Evolutionary conservation across 2,113 vertebrate species (phyloP).

Genomic region (Spermophilus dauricus): DNA sequence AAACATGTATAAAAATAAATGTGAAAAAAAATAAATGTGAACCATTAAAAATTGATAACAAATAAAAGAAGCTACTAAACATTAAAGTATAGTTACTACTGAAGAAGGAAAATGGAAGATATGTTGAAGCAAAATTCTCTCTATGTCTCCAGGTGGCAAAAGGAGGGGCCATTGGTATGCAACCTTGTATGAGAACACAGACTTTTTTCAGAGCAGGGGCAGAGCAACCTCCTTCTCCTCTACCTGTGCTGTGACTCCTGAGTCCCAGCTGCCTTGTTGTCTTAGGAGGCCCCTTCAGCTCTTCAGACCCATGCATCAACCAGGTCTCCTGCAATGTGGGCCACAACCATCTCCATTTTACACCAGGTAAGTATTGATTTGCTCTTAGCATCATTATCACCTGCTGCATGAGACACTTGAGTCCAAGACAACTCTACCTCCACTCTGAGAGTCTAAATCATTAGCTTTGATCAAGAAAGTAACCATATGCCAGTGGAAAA

Average conservation of each 20-base stretch:
- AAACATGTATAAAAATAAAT: slow-evolving; percentile 27
- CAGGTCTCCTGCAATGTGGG: neutral
- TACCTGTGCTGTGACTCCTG: neutral
- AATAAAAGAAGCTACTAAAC: neutral
- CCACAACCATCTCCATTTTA: neutral
- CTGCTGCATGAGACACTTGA: neutral
- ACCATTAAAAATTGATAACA: neutral
- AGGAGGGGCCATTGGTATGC: rapidly evolving
- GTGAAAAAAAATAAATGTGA: neutral
- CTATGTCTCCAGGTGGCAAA: neutral
- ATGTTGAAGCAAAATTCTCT: neutral
- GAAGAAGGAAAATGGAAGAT: neutral
- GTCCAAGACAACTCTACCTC: neutral
- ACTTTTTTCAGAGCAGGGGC: neutral
- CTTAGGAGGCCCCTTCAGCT: neutral
- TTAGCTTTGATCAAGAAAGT: neutral
- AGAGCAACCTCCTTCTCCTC: neutral
- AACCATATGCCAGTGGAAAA: neutral
- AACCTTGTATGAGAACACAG: neutral
- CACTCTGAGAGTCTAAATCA: neutral
- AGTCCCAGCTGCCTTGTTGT: neutral
- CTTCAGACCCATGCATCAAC: neutral
- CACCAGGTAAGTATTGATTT: neutral
- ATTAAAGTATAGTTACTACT: neutral
- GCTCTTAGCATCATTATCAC: neutral